phyloP scores from a whole-genome alignment of 1,140 invertebrate genomes.

The Phocides pigmalion region DNA sequence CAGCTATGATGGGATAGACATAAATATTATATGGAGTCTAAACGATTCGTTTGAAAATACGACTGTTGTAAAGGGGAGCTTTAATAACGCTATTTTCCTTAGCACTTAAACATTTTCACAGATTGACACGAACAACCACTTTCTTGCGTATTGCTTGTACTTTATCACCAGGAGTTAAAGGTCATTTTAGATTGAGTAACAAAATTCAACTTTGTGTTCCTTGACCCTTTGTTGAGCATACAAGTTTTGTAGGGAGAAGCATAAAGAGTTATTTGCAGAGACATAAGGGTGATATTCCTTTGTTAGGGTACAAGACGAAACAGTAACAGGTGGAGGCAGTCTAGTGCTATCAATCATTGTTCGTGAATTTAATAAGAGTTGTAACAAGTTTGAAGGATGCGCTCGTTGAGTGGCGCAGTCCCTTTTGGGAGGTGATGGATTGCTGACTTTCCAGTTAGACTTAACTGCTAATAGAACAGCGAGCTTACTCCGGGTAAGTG shows the following conservation, averaged over 20 bases:
- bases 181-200: background rate
- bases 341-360: constrained; percentile 63
- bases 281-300: constrained; percentile 9
- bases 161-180: background rate
- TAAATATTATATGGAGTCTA: background rate
- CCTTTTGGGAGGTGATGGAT: constrained; percentile 42
- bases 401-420: constrained; percentile 42
- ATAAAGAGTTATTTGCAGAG: background rate
- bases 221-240: constrained; percentile 1
- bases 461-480: constrained; percentile 15
- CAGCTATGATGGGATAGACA: no score
- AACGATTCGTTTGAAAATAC: constrained; percentile 9
- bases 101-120: constrained; percentile 49
- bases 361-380: constrained; percentile 66
- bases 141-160: background rate
- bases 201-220: background rate
- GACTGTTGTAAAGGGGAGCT: constrained; percentile 14
- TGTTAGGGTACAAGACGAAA: constrained; percentile 6
- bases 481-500: no score
- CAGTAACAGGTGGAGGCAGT: constrained; percentile 45
- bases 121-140: constrained; percentile 19
- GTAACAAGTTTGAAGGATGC: constrained; percentile 57
- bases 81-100: constrained; percentile 50
- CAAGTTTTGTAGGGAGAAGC: constrained; percentile 6
- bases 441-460: constrained; percentile 19